Evolutionary conservation across 2,113 vertebrate species (phyloP), one percentile per base, ranked within the genome.

Genomic region (Petrocephalus microphthalmus): DNA sequence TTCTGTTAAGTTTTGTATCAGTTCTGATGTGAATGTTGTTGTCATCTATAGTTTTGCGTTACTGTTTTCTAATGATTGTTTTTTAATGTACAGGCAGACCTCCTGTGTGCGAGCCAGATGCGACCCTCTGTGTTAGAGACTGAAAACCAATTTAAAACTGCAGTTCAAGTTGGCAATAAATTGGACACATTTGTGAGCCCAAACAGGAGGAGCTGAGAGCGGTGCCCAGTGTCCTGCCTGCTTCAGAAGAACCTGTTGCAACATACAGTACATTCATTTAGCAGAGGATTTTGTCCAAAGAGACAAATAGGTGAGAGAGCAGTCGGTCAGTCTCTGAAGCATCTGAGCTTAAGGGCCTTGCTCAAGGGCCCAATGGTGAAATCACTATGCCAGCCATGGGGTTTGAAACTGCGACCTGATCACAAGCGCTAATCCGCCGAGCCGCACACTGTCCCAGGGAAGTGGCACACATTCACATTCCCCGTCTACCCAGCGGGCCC

Each of bases 1-100:
- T 78, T 84, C 78, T 49, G 20, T 49, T 88, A 51, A 29, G 82
- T 88, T 88, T 57, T 88, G n/a, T 22, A 84, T 60, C 20, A 33
- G 47, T 71, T 88, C 82, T 84, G 20, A 88, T 64, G 81, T 88
- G 45, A 88, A 49, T 88, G 56, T 88, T 88, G 74, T 56, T 49
- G 56, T 84, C 84, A 22, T 84, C 56, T 51, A 25, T 88, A 52
- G 78, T 88, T 88, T 57, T 19, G 33, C 56, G n/a, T 51, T 64
- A 47, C 13, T 56, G 42, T 60, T 88, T 88, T 57, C 11, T 87
- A 78, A 87, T 87, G 17, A 56, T 82, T 85, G 17, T 88, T 88
- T 88, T 64, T 88, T 84, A 47, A 84, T 49, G 74, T 47, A 51
- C 17, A 54, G 42, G 33, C 47, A 52, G 25, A 52, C 52, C 29